Evolutionary conservation across 2,888 invertebrate species (phyloP).

Genomic region (Leucoma salicis): DNA sequence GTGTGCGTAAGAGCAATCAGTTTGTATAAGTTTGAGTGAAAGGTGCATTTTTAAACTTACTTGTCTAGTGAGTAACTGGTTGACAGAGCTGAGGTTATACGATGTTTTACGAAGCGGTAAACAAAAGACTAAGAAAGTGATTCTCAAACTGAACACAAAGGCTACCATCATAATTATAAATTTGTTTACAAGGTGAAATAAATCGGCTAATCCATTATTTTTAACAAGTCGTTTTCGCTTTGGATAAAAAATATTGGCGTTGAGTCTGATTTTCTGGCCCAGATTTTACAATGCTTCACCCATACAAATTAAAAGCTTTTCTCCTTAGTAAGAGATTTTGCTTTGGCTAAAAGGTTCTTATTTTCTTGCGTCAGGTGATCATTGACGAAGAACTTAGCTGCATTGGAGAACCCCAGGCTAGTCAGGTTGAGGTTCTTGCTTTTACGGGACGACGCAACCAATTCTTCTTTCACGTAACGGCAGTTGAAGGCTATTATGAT

Average conservation of each 20-base stretch:
- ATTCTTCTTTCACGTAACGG: not conserved
- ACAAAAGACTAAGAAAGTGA: too few relatives aligned
- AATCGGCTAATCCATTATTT: too few relatives aligned
- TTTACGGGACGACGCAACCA: not conserved
- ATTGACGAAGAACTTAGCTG: not conserved
- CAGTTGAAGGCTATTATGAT: not conserved
- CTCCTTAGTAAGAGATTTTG: not conserved
- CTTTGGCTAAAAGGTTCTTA: not conserved
- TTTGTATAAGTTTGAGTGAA: too few relatives aligned
- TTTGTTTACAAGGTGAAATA: too few relatives aligned
- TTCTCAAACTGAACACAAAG: too few relatives aligned
- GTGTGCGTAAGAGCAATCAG: too few relatives aligned
- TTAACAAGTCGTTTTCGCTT: not conserved
- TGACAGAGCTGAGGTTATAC: too few relatives aligned
- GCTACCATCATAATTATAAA: too few relatives aligned
- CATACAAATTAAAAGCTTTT: not conserved
- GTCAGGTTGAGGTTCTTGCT: not conserved
- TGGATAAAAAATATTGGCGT: not conserved
- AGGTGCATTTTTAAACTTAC: too few relatives aligned
- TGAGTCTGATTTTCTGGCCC: not conserved
- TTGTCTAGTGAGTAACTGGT: too few relatives aligned
- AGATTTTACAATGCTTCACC: not conserved
- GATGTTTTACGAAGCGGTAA: too few relatives aligned
- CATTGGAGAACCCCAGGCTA: not conserved
- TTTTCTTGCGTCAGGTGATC: not conserved